Base-by-base conservation (phyloP, 37 sponge, comb jelly and placozoan species). In the Sycon ciliatum region DNA sequence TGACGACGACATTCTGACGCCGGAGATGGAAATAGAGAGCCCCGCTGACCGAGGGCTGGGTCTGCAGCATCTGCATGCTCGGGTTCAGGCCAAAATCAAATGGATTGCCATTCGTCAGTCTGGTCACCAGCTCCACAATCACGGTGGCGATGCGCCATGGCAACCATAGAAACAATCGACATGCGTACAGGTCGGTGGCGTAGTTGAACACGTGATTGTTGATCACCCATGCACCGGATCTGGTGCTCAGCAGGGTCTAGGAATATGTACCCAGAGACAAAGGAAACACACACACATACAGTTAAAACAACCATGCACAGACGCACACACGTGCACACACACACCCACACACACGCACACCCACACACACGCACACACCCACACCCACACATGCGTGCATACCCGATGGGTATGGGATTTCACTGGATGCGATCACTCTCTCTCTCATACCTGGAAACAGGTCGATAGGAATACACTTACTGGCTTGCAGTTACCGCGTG, bases 401-500 rank as follows among this genome's bases (percentile, higher is more conserved):
- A n/a, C n/a, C n/a, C n/a, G n/a, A n/a, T n/a, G n/a, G n/a, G n/a
- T n/a, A n/a, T n/a, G n/a, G n/a, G n/a, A n/a, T n/a, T n/a, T n/a
- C n/a, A n/a, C n/a, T n/a, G n/a, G n/a, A n/a, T n/a, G n/a, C n/a
- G n/a, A n/a, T n/a, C n/a, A n/a, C n/a, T n/a, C n/a, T n/a, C n/a
- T n/a, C n/a, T n/a, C n/a, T n/a, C n/a, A n/a, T n/a, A n/a, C n/a
- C n/a, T n/a, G n/a, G n/a, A n/a, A n/a, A n/a, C n/a, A n/a, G n/a
- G n/a, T n/a, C n/a, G n/a, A n/a, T n/a, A n/a, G n/a, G n/a, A n/a
- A n/a, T n/a, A n/a, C n/a, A n/a, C n/a, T n/a, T n/a, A n/a, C n/a
- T n/a, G n/a, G n/a, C n/a, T n/a, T n/a, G n/a, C 33, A 73, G 42
- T 71, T 57, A n/a, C 66, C 77, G 36, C 78, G 83, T n/a, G 78